Conservation (phyloP, 2,113 vertebrate species). For the Cavia porcellus region DNA sequence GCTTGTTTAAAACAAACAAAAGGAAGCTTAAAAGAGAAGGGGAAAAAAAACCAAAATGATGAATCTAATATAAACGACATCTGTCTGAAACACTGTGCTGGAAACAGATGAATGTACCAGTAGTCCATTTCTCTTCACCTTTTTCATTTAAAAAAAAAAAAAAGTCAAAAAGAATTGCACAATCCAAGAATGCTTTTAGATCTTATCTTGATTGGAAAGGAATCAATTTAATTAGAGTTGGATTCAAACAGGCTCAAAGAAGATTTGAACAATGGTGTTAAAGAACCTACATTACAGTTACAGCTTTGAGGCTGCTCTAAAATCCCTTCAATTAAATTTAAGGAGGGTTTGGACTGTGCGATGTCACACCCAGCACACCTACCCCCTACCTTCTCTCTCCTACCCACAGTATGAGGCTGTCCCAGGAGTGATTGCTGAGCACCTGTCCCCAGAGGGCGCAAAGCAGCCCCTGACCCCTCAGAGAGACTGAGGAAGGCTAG, state of each 20-base stretch:
- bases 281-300: conserved; percentile 12
- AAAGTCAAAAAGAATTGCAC: conserved; percentile 11
- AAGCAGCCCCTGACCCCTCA: not conserved
- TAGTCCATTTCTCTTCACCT: not conserved
- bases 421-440: not conserved
- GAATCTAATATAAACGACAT: conserved; percentile 26
- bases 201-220: conserved; percentile 78
- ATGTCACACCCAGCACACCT: not conserved
- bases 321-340: not conserved
- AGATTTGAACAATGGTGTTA: conserved; percentile 9
- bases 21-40: not conserved
- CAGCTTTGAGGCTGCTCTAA: not conserved
- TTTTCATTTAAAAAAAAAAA: not conserved
- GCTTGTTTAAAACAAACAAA: conserved; percentile 42
- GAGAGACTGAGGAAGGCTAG: not conserved
- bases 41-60: not conserved
- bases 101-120: not conserved
- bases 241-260: conserved; percentile 57
- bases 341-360: not conserved
- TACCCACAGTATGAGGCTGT: not conserved
- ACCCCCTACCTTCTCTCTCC: not conserved
- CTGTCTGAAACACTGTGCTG: not conserved
- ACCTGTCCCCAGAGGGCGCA: not conserved
- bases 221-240: conserved; percentile 73
- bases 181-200: conserved; percentile 67